A percentile compares a stretch with the other conserved stretches of the same genome.
phyloP scores from a whole-genome alignment of 2,888 invertebrate genomes.

The Drosophila dives region DNA sequence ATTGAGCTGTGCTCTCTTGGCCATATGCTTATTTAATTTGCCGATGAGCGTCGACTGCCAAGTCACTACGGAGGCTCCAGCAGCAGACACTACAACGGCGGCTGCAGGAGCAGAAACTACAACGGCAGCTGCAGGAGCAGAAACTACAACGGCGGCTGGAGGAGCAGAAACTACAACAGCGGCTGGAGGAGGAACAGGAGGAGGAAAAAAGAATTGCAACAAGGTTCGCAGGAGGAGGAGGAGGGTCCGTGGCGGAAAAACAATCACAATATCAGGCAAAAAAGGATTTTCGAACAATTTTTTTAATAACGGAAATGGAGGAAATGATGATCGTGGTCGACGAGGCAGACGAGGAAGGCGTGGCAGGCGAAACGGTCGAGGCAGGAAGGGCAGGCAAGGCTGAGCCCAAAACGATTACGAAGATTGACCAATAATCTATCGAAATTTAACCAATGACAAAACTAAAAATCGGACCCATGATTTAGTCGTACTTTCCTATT shows the following conservation, averaged over 20 bases:
- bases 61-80: not conserved
- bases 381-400: not conserved
- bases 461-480: not conserved
- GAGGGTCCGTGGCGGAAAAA: not conserved
- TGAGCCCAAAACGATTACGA: not conserved
- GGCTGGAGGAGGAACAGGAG: not conserved
- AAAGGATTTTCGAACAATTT: not conserved
- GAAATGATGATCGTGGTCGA: not conserved
- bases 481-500: not conserved
- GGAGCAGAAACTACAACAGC: constrained; percentile 5
- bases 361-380: not conserved
- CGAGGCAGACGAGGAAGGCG: not conserved
- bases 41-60: constrained; percentile 17
- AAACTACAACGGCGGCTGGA: not conserved
- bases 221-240: not conserved
- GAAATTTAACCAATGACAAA: not conserved
- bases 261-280: not conserved
- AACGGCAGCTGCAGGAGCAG: constrained; percentile 3
- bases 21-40: constrained; percentile 21
- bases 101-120: not conserved
- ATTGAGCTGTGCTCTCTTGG: constrained; percentile 34
- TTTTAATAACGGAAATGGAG: not conserved
- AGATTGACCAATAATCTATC: not conserved
- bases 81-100: not conserved
- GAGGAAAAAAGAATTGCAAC: not conserved